Percentiles rank a stretch among this genome's conserved stretches.
phyloP scores from a whole-genome alignment of 2,888 invertebrate species.

The Pollenia labialis region DNA sequence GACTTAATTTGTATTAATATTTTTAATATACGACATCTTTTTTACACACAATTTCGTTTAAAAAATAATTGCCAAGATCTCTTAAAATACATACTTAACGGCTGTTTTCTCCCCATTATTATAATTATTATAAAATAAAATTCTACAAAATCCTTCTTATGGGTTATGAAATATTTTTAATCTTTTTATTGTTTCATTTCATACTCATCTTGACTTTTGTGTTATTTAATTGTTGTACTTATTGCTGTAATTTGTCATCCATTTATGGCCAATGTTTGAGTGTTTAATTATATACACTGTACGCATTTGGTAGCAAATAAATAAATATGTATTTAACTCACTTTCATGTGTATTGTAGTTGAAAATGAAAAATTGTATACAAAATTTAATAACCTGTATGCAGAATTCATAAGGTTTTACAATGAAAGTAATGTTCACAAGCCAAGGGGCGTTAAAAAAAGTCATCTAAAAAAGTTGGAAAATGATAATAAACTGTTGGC shows the following conservation, averaged over 20 bases:
- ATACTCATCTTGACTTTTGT: slow-evolving; percentile 28
- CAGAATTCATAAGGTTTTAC: slow-evolving; percentile 24
- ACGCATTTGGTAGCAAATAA: slow-evolving; percentile 24
- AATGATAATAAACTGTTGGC: too few species aligned
- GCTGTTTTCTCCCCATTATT: too few species aligned
- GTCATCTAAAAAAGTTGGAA: too few species aligned
- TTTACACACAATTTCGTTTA: too few species aligned
- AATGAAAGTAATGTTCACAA: neutral
- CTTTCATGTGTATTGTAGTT: neutral
- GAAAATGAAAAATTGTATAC: neutral
- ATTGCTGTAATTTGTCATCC: slow-evolving; percentile 69
- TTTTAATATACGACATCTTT: too few species aligned
- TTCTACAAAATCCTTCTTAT: slow-evolving; percentile 5
- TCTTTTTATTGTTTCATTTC: slow-evolving; percentile 27
- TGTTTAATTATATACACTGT: slow-evolving; percentile 64
- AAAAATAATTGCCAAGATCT: too few species aligned
- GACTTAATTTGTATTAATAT: too few species aligned
- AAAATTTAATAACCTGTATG: slow-evolving; percentile 52
- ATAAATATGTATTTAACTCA: neutral
- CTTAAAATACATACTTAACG: too few species aligned
- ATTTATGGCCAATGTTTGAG: slow-evolving; percentile 68
- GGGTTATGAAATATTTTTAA: slow-evolving; percentile 32
- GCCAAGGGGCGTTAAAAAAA: too few species aligned
- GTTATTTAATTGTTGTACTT: slow-evolving; percentile 65
- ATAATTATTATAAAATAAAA: slow-evolving; percentile 9